Evolutionary conservation across 2,113 vertebrate genomes (phyloP).

Genomic region (Numida meleagris): DNA sequence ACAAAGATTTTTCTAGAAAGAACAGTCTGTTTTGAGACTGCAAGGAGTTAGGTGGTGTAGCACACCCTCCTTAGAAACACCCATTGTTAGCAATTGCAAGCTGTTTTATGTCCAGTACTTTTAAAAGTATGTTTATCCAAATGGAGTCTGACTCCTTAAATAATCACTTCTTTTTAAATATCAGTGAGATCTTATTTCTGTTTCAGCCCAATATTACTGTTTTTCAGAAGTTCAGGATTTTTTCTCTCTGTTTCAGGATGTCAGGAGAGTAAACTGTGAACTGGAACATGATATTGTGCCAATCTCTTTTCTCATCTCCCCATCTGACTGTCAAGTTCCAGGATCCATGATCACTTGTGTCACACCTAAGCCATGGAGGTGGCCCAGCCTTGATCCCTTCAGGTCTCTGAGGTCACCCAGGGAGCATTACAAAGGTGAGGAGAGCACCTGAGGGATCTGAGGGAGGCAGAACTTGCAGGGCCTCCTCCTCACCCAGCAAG

Average conservation of each 20-base stretch:
- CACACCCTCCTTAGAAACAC: not conserved
- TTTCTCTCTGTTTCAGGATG: not conserved
- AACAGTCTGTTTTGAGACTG: not conserved
- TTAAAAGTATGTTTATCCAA: not conserved
- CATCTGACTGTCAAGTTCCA: not conserved
- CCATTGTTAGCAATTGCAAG: not conserved
- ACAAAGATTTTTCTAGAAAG: not conserved
- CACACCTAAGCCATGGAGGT: not conserved
- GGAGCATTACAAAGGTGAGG: not conserved
- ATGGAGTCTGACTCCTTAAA: not conserved
- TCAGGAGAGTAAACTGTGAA: not conserved
- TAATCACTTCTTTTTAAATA: not conserved
- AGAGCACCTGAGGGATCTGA: not conserved
- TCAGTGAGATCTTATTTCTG: not conserved
- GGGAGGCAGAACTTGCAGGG: not conserved
- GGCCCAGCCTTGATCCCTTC: not conserved
- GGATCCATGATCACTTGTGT: not conserved
- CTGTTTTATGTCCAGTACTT: not conserved
- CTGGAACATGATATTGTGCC: not conserved
- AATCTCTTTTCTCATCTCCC: not conserved
- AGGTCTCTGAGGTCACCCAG: not conserved
- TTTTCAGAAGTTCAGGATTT: not conserved
- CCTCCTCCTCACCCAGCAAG: accelerated
- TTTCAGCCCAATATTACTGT: not conserved
- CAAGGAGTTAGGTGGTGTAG: not conserved